Evolutionary conservation across 1,140 invertebrate genomes (phyloP).

Genomic region (Thaumatotibia leucotreta): DNA sequence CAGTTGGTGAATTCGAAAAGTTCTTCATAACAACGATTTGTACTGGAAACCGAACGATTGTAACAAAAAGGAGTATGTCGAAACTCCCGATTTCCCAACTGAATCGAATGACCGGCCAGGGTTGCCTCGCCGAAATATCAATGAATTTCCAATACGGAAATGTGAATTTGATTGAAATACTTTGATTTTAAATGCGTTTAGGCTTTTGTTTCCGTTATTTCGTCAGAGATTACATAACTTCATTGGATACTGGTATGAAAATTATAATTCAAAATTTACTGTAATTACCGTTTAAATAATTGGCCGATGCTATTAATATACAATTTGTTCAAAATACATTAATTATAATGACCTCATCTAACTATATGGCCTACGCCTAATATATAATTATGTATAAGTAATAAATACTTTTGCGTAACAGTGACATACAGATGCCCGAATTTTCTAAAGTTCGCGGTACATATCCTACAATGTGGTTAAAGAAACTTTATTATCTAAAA

Average conservation of each 20-base stretch:
- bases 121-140: conserved; percentile 14
- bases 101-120: conserved; percentile 20
- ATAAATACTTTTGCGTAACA: no score
- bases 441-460: no score
- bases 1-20: conserved; percentile 8
- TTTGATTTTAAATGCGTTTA: not conserved
- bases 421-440: no score
- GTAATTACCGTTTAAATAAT: no score
- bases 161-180: not conserved
- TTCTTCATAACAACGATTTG: conserved; percentile 12
- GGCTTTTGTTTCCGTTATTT: not conserved
- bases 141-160: not conserved
- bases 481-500: no score
- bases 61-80: conserved; percentile 12
- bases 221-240: not conserved
- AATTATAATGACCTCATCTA: no score
- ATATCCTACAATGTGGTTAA: no score
- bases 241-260: not conserved
- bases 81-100: conserved; percentile 35
- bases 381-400: no score
- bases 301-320: no score
- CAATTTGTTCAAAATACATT: no score
- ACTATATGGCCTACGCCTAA: no score
- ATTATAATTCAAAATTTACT: no score
- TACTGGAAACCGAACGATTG: conserved; percentile 12